A percentile compares a stretch with the other conserved stretches of the same genome.
Evolutionary conservation across 2,797 vertebrate species (phyloP).

Genomic region (Lepidocolaptes lacrymiger): DNA sequence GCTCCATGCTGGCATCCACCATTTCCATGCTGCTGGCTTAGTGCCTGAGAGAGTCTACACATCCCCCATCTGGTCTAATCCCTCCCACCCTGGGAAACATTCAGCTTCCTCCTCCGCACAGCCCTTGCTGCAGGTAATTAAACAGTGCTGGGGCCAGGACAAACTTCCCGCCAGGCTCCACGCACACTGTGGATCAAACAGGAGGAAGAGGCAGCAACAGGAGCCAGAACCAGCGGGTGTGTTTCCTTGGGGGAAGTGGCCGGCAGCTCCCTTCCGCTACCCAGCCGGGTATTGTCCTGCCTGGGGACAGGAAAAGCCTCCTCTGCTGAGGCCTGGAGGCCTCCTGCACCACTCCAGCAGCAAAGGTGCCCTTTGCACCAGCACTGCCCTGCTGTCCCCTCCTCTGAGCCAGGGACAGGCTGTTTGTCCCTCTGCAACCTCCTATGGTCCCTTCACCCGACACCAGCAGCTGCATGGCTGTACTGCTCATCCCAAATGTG

Average conservation of each 20-base stretch:
- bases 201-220: slow-evolving; percentile 27
- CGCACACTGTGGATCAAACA: background rate
- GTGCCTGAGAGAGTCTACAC: background rate
- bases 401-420: background rate
- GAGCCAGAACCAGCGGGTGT: background rate
- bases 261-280: slow-evolving; percentile 9
- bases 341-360: background rate
- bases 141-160: background rate
- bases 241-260: background rate
- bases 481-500: fast-evolving
- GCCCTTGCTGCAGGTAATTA: background rate
- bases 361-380: background rate
- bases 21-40: background rate
- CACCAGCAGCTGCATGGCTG: background rate
- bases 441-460: background rate
- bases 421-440: background rate
- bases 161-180: background rate
- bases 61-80: background rate
- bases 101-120: background rate
- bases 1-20: background rate
- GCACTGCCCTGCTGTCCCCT: background rate
- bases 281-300: background rate
- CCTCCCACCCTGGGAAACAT: background rate
- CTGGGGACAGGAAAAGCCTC: slow-evolving; percentile 10
- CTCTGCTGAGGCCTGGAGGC: background rate